Base-by-base conservation (phyloP, 2,888 invertebrate species). In the Dichetophora obliterata region DNA sequence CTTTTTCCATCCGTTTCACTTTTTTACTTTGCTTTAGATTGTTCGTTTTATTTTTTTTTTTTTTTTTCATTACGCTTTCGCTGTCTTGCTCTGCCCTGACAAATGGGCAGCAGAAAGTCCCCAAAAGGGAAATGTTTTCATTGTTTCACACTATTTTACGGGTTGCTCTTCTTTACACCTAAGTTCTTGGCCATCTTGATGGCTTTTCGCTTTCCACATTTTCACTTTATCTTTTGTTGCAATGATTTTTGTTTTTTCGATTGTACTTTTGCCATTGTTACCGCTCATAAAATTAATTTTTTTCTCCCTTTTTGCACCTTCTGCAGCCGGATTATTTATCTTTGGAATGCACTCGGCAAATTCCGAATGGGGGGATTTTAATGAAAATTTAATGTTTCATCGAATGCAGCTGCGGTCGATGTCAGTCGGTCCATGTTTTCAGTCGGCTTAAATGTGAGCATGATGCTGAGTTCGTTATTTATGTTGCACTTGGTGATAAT, bases 361-460 rank as follows among this genome's bases (percentile, higher is more conserved):
- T 75, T 63, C 74, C 65, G 48, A 48, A 16, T 78, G 75, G 76
- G 76, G 77, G 79, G 72, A 77, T 78, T 80, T 78, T 76, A 80
- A 79, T 79, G 78, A 79, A 81, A 81, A 76, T 80, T 78, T 76
- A 77, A 81, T 79, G 66, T 76, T 63, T 50, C 59, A 48, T 65
- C 24, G 65, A 34, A 74, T 74, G 66, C 65, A 74, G 37, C 73
- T 73, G 73, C 31, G 50, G 54, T 57, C 71, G 14, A 16, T 5
- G 22, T 19, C 31, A 19, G 22, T 19, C 31, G 6, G 57, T 27
- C 37, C 34, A 34, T n/a, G 19, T 52, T 52, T 27, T 22, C 63
- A 50, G 73, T n/a, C 22, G 48, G 43, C 61, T 48, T 63, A 34
- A 63, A 50, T 24, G 31, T 63, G 11, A n/a, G 19, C 50, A 16